Conservation (phyloP, 2,888 invertebrate genomes). For the Agrotis clavis region DNA sequence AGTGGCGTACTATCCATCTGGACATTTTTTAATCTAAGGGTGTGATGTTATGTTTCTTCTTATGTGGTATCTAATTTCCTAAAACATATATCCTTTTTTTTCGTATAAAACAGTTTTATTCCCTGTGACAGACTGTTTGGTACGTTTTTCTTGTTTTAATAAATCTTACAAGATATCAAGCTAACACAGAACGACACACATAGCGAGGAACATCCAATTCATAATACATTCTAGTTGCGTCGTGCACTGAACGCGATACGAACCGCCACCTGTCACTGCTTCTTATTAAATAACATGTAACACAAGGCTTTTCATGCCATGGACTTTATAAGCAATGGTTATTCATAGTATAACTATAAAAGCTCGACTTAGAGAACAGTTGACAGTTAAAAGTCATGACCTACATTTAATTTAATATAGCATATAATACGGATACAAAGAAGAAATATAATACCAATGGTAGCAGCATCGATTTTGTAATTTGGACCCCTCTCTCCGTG, state of each 20-base stretch:
- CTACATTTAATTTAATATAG: background rate
- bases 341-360: conserved; percentile 2
- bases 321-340: conserved; percentile 14
- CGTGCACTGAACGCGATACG: conserved; percentile 43
- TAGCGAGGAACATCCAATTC: conserved; percentile 39
- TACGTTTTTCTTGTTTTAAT: conserved; percentile 15
- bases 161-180: conserved; percentile 37
- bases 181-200: conserved; percentile 24
- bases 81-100: background rate
- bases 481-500: conserved; percentile 38
- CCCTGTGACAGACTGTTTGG: background rate
- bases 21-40: no score
- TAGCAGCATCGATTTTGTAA: conserved; percentile 54
- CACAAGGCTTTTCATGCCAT: conserved; percentile 31
- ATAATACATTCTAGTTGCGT: conserved; percentile 57
- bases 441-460: conserved; percentile 27
- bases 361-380: background rate
- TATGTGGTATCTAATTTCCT: background rate
- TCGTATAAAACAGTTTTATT: background rate
- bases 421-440: conserved; percentile 20
- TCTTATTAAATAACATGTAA: conserved; percentile 41
- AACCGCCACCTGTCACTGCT: conserved; percentile 49
- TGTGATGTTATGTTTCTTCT: background rate
- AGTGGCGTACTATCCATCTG: no score
- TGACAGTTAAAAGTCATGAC: conserved; percentile 1